Evolutionary conservation across 35 echinoderm and acorn worm species (phyloP).

Genomic region (Apostichopus californicus): DNA sequence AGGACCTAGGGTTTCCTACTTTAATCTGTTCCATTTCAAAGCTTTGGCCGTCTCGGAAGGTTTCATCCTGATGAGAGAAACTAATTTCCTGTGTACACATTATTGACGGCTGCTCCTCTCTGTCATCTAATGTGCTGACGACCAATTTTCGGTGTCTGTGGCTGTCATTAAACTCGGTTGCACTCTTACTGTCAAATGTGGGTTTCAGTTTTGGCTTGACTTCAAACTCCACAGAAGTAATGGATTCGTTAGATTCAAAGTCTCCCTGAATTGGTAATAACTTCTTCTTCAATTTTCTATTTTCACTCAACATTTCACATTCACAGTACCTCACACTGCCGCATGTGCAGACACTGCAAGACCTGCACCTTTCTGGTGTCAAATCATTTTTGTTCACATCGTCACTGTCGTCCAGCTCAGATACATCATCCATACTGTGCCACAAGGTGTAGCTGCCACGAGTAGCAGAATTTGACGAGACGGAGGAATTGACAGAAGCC

Average conservation of each 20-base stretch:
- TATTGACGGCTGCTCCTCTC: too few relatives aligned
- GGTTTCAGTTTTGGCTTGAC: background rate
- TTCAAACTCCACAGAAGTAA: slow-evolving; percentile 23
- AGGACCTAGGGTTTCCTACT: background rate
- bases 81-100: too few relatives aligned
- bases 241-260: slow-evolving; percentile 36
- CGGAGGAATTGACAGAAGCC: background rate
- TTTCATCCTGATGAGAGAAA: background rate
- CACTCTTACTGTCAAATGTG: background rate
- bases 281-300: background rate
- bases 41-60: background rate
- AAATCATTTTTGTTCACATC: background rate
- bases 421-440: background rate
- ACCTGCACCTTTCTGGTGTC: background rate
- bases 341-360: background rate
- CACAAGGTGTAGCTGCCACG: slow-evolving; percentile 27
- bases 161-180: too few relatives aligned
- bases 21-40: background rate
- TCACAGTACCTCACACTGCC: background rate
- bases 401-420: background rate
- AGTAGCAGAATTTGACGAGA: background rate
- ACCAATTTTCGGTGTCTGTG: too few relatives aligned
- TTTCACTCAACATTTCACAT: background rate
- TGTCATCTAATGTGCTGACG: too few relatives aligned
- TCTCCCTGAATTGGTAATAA: background rate